Base-by-base conservation (phyloP, 1,140 invertebrate species). In the Neodiprion virginianus region DNA sequence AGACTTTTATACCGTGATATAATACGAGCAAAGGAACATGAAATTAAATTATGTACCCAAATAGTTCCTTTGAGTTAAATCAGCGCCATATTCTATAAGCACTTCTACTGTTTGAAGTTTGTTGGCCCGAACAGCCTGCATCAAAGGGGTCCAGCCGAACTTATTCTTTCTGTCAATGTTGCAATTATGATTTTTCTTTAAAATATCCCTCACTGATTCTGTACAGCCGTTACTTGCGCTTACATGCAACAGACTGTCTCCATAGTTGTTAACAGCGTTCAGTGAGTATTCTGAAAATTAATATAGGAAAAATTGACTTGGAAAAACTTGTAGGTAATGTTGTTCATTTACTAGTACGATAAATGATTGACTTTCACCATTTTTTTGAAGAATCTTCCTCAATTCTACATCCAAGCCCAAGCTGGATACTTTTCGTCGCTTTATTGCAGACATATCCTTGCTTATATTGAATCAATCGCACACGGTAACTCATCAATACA, bases 81-180 rank as follows among this genome's bases (percentile, higher is more conserved):
- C 84, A 40, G 85, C 86, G 17, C 84, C 81, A 71, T 84, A 76
- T n/a, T 83, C 74, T 72, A 90, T 77, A 5, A 91, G 79, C 17
- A 85, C 78, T 76, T 88, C 81, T 3, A 88, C 87, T 23, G 83
- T 85, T 23, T 86, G 76, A 5, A 85, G 70, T 77, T 90, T 84
- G 74, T 84, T 85, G 78, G 88, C 88, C 69, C 90, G 81, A 74
- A 89, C 78, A 7, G 89, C 89, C 77, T 89, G 86, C 89, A 90
- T 90, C 47, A 91, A 73, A 8, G 90, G 89, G 9, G 89, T 90
- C 89, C 89, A 90, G 4, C 89, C 89, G 76, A 88, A 86, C 79
- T 85, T 85, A 80, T 89, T 91, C 80, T 85, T 85, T 11, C 73
- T 77, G 71, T 89, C 84, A 68, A 83, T 80, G 72, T 81, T 86